These are phyloP conservation scores for Scaptomyza montana DNA, from an alignment of 1,140 invertebrate genomes.

Conservation along the genomic window DNA sequence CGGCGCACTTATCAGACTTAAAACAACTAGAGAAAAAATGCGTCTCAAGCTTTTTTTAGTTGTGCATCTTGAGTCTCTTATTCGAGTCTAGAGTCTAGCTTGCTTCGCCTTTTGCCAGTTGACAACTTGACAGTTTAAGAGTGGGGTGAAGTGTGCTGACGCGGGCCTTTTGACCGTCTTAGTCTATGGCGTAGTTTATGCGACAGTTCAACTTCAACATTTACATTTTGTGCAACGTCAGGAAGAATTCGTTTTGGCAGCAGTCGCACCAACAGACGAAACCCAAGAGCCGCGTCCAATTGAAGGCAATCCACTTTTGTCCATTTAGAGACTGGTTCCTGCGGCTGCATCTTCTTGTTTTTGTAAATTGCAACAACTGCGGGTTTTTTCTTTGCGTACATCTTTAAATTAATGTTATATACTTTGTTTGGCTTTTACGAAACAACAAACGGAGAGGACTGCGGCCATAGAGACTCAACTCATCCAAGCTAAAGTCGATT, in stretches of 20 bases:
- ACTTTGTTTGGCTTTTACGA: conserved; percentile 40
- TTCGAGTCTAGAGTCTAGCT: conserved; percentile 9
- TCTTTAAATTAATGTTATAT: conserved; percentile 62
- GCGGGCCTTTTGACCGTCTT: background rate
- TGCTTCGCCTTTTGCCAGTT: background rate
- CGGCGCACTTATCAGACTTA: conserved; percentile 13
- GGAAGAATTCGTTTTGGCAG: conserved; percentile 51
- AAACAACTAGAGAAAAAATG: background rate
- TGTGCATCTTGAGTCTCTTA: conserved; percentile 9
- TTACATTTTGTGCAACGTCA: conserved; percentile 41
- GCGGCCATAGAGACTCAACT: conserved; percentile 3
- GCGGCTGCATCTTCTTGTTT: conserved; percentile 35
- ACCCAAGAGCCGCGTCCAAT: conserved; percentile 12
- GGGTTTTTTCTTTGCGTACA: conserved; percentile 50
- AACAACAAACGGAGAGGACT: conserved; percentile 11
- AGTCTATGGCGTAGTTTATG: conserved; percentile 34
- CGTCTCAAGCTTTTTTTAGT: conserved; percentile 7
- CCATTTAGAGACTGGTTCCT: conserved; percentile 60
- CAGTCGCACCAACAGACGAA: conserved; percentile 7
- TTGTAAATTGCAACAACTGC: conserved; percentile 21
- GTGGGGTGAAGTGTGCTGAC: too few species aligned
- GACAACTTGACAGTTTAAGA: background rate
- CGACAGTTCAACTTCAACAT: conserved; percentile 68
- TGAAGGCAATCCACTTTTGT: conserved; percentile 64
- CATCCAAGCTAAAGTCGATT: conserved; percentile 60